Percentiles rank a stretch among this genome's conserved stretches.
Evolutionary conservation across 2,113 vertebrate species (phyloP).

Genomic region (Delphinapterus leucas): DNA sequence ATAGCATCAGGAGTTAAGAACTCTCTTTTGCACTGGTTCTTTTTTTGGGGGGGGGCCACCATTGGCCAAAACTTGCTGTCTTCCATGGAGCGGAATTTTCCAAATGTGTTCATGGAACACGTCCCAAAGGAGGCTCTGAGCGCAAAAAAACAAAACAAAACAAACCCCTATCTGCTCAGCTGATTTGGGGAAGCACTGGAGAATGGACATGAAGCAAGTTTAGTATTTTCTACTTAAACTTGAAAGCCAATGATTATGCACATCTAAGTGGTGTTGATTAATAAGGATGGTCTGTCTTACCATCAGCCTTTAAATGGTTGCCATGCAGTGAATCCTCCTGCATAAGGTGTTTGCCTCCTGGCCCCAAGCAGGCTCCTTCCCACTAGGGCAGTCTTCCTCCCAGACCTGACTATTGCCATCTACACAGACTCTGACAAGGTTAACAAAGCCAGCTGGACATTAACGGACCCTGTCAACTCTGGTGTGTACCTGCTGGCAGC

Average conservation of each 20-base stretch:
- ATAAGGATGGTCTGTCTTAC: background rate
- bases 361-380: background rate
- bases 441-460: background rate
- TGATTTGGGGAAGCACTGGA: background rate
- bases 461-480: background rate
- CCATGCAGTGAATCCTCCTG: background rate
- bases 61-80: background rate
- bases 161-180: background rate
- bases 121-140: background rate
- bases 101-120: background rate
- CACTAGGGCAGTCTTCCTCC: background rate
- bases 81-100: slow-evolving; percentile 11
- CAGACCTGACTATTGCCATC: background rate
- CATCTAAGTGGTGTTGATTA: background rate
- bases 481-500: background rate
- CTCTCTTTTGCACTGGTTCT: background rate
- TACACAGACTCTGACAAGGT: background rate
- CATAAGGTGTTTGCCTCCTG: background rate
- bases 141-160: background rate
- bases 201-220: background rate
- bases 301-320: background rate
- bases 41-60: no score
- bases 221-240: background rate
- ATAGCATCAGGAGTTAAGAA: background rate
- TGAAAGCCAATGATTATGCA: background rate